These are phyloP conservation scores for Meiosimyza platycephala DNA, from an alignment of 2,888 invertebrate species.

Conservation along the genomic window DNA sequence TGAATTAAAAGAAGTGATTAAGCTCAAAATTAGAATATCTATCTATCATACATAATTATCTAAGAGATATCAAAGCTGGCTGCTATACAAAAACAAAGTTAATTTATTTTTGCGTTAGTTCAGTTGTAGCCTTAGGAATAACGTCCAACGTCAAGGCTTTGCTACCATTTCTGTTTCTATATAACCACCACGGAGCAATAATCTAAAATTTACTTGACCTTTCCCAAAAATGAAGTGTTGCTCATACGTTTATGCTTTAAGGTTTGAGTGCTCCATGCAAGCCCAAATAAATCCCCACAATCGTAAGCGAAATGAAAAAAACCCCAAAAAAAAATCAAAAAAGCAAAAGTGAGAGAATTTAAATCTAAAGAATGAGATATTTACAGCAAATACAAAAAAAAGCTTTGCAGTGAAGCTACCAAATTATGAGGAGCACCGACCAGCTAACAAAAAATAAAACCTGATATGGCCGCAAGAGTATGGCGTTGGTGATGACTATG, in stretches of 20 bases:
- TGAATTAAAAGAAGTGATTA: too few relatives aligned
- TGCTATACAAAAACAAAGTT: too few relatives aligned
- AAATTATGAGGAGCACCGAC: too few relatives aligned
- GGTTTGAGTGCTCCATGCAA: too few relatives aligned
- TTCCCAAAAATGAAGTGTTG: slow-evolving; percentile 19
- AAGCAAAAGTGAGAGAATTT: neutral
- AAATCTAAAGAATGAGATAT: slow-evolving; percentile 13
- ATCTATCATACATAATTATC: too few relatives aligned
- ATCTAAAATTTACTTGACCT: slow-evolving; percentile 31
- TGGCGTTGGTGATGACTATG: neutral
- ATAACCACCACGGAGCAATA: slow-evolving; percentile 16
- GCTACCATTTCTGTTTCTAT: neutral
- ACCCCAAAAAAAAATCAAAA: neutral
- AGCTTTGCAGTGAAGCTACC: slow-evolving; percentile 25
- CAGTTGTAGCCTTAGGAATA: too few relatives aligned
- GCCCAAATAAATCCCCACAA: too few relatives aligned
- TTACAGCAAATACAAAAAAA: neutral
- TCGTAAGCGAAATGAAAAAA: too few relatives aligned
- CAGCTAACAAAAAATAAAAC: neutral
- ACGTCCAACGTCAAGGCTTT: too few relatives aligned
- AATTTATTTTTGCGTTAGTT: too few relatives aligned
- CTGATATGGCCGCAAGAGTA: slow-evolving; percentile 12
- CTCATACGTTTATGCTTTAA: slow-evolving; percentile 1
- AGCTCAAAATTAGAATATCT: too few relatives aligned
- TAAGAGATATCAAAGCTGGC: too few relatives aligned